A percentile compares a stretch with the other conserved stretches of the same genome.
phyloP scores from a whole-genome alignment of 2,888 invertebrate genomes.

The Opisthograptis luteolata region DNA sequence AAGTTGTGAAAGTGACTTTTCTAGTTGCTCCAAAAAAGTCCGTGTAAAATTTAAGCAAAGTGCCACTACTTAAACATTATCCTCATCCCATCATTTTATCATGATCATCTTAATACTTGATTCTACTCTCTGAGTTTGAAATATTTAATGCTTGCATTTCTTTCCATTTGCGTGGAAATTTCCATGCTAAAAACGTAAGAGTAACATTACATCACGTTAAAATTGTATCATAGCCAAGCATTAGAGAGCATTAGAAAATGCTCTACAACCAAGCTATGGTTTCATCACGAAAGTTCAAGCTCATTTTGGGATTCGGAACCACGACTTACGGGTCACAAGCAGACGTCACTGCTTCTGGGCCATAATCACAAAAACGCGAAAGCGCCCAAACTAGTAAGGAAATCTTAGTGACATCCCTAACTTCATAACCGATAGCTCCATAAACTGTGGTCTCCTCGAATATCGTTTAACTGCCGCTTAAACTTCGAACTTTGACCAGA shows the following conservation, averaged over 20 bases:
- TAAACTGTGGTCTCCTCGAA: conserved; percentile 56
- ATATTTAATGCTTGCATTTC: conserved; percentile 10
- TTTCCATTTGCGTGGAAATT: conserved; percentile 15
- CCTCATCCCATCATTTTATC: background rate
- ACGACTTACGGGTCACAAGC: too few relatives aligned
- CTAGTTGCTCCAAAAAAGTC: too few relatives aligned
- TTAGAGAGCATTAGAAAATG: too few relatives aligned
- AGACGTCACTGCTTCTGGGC: too few relatives aligned
- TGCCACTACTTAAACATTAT: too few relatives aligned
- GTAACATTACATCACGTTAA: background rate
- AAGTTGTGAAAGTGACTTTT: too few relatives aligned
- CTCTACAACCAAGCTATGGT: too few relatives aligned
- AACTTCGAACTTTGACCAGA: conserved; percentile 49
- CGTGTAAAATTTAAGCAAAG: too few relatives aligned
- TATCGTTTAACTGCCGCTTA: conserved; percentile 49
- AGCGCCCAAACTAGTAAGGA: background rate
- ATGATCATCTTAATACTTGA: background rate
- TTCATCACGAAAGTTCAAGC: too few relatives aligned
- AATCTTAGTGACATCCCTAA: conserved; percentile 18
- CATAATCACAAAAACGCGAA: background rate
- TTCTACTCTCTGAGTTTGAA: background rate
- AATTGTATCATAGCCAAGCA: too few relatives aligned
- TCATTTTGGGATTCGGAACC: too few relatives aligned
- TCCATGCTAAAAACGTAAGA: conserved; percentile 8
- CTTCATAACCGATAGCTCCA: conserved; percentile 42